Evolutionary conservation across 2,113 vertebrate genomes (phyloP), one percentile per base, ranked within the genome.

Genomic region (Hydrolagus affinis): DNA sequence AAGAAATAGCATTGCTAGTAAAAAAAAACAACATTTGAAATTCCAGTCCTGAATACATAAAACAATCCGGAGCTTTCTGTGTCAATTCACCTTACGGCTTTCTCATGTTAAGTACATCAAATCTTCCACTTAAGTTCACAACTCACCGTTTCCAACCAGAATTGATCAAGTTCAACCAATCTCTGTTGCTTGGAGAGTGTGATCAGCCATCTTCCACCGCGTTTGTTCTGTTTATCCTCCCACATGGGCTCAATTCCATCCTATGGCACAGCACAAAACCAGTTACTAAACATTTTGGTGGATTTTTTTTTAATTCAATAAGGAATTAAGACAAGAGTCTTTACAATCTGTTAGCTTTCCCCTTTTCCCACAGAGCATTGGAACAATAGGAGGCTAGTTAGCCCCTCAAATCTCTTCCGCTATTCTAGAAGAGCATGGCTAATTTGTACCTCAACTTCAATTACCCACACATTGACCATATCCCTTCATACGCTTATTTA

Each of bases 211-310:
- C 96, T 94, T 72, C 96, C 95, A 0, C 96, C 96, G 4, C 91
- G 88, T 87, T 95, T 96, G 86, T 96, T 96, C 85, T 90, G 91
- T 86, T 57, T 88, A 86, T 96, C 96, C 88, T 96, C 96, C 96
- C 96, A 96, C 96, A 96, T 96, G 59, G 95, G 96, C 87, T 94
- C 90, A 0, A 96, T 96, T 44, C 96, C 95, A 0, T 96, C 95
- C 95, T 96, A 86, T 17, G 23, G 3, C 25, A 28, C 9, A 86
- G 21, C 19, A 60, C 14, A 76, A 57, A 74, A 77, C 9, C 56
- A 25, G 19, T 72, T 28, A 70, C 3, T 15, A 28, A 23, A 30
- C 15, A 73, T 86, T 12, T n/a, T 14, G 17, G 2, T 44, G 32
- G 19, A 83, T 15, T 19, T 12, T 57, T 70, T 56, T 14, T 70